phyloP scores from a whole-genome alignment of 1,140 invertebrate species.

The Luehdorfia chinensis region DNA sequence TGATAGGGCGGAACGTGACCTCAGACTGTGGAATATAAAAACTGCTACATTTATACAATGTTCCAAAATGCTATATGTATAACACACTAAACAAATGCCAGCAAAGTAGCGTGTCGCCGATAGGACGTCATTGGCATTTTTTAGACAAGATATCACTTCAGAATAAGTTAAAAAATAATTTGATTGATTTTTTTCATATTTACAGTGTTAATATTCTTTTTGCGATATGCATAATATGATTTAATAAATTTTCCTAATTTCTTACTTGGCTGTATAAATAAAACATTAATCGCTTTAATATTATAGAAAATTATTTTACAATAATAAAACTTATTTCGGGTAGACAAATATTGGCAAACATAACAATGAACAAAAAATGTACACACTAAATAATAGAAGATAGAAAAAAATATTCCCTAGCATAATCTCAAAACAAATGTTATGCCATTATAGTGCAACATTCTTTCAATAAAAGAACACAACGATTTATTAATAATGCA shows the following conservation, averaged over 20 bases:
- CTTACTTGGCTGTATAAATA: slow-evolving; percentile 59
- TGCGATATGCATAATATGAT: slow-evolving; percentile 61
- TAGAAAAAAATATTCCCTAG: slow-evolving; percentile 41
- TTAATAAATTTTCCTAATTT: slow-evolving; percentile 63
- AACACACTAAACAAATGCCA: slow-evolving; percentile 28
- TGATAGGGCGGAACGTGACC: slow-evolving; percentile 53
- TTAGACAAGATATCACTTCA: slow-evolving; percentile 36
- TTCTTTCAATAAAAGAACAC: slow-evolving; percentile 17
- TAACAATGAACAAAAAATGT: slow-evolving; percentile 64
- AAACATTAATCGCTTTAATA: slow-evolving; percentile 58
- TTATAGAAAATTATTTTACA: slow-evolving; percentile 57
- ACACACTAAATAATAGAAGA: slow-evolving; percentile 33
- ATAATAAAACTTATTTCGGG: slow-evolving; percentile 55
- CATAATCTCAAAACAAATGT: slow-evolving; percentile 56
- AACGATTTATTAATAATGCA: slow-evolving; percentile 25
- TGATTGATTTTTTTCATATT: slow-evolving; percentile 59
- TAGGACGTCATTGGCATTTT: slow-evolving; percentile 24
- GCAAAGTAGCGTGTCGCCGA: slow-evolving; percentile 10
- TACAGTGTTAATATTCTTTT: slow-evolving; percentile 58
- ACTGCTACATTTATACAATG: slow-evolving; percentile 37
- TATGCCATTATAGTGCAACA: slow-evolving; percentile 14
- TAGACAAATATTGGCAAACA: slow-evolving; percentile 63
- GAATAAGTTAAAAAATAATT: slow-evolving; percentile 63
- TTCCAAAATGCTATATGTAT: slow-evolving; percentile 40
- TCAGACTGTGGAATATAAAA: slow-evolving; percentile 42